Evolutionary conservation across 2,888 invertebrate genomes (phyloP).

Genomic region (Drosophila paranaensis): DNA sequence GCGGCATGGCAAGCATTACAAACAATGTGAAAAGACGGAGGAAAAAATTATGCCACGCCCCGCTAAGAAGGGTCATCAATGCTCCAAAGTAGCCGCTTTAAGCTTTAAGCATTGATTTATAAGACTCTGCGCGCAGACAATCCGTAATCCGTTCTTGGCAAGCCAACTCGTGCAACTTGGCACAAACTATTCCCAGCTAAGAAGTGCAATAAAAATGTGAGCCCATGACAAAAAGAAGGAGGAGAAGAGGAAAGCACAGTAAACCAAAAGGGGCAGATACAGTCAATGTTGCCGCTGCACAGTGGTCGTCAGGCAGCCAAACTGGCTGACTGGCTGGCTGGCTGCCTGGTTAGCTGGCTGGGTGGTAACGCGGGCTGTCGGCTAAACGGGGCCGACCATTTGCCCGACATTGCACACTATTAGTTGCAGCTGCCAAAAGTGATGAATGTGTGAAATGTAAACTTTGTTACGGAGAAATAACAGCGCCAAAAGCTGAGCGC

Average conservation of each 20-base stretch:
- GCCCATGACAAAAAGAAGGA: conserved; percentile 54
- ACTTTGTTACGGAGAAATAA: conserved; percentile 79
- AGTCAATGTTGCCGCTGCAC: conserved; percentile 29
- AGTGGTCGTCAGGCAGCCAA: conserved; percentile 8
- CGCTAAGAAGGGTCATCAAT: conserved; percentile 40
- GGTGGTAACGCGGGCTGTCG: conserved; percentile 16
- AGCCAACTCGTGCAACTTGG: conserved; percentile 67
- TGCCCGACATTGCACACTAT: conserved; percentile 77
- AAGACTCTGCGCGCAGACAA: conserved; percentile 63
- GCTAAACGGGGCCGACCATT: conserved; percentile 70
- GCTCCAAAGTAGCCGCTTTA: conserved; percentile 46
- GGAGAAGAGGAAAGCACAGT: neutral
- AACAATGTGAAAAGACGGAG: conserved; percentile 61
- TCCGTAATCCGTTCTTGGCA: conserved; percentile 75
- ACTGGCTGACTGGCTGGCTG: neutral
- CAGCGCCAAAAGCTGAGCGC: conserved; percentile 69
- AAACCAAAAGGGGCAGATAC: conserved; percentile 4
- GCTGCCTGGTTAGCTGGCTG: neutral
- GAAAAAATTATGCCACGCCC: conserved; percentile 53
- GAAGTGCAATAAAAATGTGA: conserved; percentile 70
- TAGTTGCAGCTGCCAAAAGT: conserved; percentile 81
- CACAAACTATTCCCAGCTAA: conserved; percentile 42
- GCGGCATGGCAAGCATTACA: conserved; percentile 66
- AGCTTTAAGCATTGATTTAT: conserved; percentile 80
- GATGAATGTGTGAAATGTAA: conserved; percentile 81